Conservation (phyloP, 2,888 invertebrate species). For the Bruchidius siliquastri region DNA sequence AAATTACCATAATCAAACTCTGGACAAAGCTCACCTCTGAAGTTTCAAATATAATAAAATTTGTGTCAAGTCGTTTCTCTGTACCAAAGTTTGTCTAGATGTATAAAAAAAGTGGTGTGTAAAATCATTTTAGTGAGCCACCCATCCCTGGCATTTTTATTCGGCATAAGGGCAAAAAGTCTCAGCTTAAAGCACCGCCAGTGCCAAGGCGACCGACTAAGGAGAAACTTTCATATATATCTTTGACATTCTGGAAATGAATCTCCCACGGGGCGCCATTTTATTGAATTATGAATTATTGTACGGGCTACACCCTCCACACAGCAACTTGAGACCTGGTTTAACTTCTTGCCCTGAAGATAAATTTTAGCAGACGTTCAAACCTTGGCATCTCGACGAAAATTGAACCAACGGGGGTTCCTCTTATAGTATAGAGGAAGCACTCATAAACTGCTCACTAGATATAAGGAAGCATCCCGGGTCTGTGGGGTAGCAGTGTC, state of each 20-base stretch:
- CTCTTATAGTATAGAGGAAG: neutral
- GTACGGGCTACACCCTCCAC: constrained; percentile 22
- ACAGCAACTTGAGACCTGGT: constrained; percentile 3
- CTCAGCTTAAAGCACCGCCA: neutral
- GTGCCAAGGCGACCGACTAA: neutral
- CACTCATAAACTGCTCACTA: neutral
- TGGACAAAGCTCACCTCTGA: too few species aligned
- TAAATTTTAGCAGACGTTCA: neutral
- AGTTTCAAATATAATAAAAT: too few species aligned
- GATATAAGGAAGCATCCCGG: neutral
- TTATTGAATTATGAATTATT: constrained; percentile 28
- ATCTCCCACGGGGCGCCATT: constrained; percentile 19
- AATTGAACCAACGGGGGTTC: neutral
- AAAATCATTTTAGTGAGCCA: neutral
- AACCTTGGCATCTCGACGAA: neutral
- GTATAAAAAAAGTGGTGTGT: neutral
- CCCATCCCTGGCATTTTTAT: neutral
- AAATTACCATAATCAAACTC: too few species aligned
- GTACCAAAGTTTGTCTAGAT: too few species aligned
- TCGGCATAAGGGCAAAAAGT: neutral
- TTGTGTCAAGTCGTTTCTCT: too few species aligned
- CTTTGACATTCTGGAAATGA: constrained; percentile 16
- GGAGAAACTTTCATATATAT: constrained; percentile 23
- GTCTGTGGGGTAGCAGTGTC: too few species aligned
- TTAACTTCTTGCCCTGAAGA: neutral